Conservation (phyloP, 2,888 invertebrate genomes). For the Trachelus iudaicus region DNA sequence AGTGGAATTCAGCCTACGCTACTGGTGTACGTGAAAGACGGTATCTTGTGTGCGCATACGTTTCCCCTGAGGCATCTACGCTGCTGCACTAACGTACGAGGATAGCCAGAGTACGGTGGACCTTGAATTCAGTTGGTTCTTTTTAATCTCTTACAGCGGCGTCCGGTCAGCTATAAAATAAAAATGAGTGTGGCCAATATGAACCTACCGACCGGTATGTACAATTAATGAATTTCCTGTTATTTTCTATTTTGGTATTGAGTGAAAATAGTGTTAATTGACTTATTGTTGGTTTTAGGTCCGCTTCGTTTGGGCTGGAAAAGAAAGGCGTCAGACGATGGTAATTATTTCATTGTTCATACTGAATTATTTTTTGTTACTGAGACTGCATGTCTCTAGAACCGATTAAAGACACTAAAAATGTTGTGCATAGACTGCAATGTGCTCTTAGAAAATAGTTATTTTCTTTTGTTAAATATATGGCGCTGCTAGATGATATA, state of each 20-base stretch:
- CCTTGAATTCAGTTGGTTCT: conserved; percentile 26
- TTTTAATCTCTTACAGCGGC: conserved; percentile 1
- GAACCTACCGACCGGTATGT: conserved; percentile 31
- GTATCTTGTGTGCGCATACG: background rate
- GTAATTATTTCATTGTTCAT: conserved; percentile 15
- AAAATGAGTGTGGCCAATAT: conserved; percentile 32
- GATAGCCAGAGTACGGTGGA: conserved; percentile 25
- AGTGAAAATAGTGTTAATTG: background rate
- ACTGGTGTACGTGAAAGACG: background rate
- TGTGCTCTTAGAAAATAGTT: background rate
- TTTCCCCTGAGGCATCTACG: conserved; percentile 24
- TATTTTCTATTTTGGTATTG: conserved; percentile 2
- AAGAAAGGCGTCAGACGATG: conserved; percentile 31
- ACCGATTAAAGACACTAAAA: background rate
- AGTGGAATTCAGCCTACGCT: background rate
- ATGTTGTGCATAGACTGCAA: background rate
- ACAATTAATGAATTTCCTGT: background rate
- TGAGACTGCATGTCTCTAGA: background rate
- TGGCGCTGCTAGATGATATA: background rate
- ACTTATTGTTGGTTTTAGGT: conserved; percentile 16
- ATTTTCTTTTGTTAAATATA: background rate
- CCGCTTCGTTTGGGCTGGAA: conserved; percentile 29
- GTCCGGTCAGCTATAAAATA: background rate
- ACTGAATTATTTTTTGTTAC: background rate
- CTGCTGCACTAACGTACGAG: conserved; percentile 7